Base-by-base conservation (phyloP, 2,888 invertebrate species). In the Agonopterix arenella region DNA sequence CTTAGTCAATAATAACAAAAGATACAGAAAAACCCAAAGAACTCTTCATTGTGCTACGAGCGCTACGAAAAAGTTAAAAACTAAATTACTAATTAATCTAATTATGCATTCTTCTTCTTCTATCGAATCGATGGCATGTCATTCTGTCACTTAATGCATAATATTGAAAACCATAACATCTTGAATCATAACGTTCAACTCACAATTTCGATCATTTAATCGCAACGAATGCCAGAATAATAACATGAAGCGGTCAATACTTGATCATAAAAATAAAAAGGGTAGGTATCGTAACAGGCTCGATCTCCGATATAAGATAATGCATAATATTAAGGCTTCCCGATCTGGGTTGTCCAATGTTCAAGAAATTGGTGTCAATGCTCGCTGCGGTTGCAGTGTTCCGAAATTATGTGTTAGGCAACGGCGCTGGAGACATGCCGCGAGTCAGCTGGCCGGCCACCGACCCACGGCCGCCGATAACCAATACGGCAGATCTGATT, bases 361-460 rank as follows among this genome's bases (percentile, higher is more conserved):
- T 73, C 76, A 73, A 76, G 72, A 80, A 76, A 85, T 84, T 75
- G 84, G 84, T 86, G 88, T 88, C 88, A 89, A 84, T 83, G 88
- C 70, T 86, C 85, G 84, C 85, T 85, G 86, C 80, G 84, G 84
- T 86, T 84, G 83, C 83, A 84, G 68, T 82, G 84, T 81, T 83
- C 85, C 83, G 78, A 86, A 84, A 86, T 83, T 70, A 79, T 76
- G 77, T 82, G 82, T 88, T 86, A 76, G 66, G 86, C 79, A 86
- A 88, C 70, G 68, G 66, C 62, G 66, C 60, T 59, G 61, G 66
- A 61, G 28, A 56, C 55, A 43, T 11, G 43, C 11, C 43, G 43
- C 43, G 43, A 8, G 8, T 11, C 43, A 13, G 43, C 43, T 10
- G n/a, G 40, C 53, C 60, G 66, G 70, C 61, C 73, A 70, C 64